Base-by-base conservation (phyloP, 2,888 invertebrate genomes). In the Proisotoma minuta region DNA sequence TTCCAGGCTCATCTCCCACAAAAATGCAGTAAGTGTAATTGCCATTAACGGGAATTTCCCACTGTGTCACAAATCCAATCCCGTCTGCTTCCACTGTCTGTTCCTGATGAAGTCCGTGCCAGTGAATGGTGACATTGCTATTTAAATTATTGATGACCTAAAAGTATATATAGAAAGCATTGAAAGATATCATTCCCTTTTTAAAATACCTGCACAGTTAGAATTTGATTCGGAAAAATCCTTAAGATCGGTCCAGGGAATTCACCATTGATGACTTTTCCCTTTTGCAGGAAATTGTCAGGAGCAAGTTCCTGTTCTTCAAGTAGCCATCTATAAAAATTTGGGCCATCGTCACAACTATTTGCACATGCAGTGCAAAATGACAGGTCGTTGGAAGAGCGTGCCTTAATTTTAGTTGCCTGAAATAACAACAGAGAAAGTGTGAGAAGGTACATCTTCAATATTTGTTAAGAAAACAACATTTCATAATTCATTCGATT, bases 101-200 rank as follows among this genome's bases (percentile, higher is more conserved):
- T 12, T 23, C 20, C 29, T 69, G 69, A 1, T 61, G 59, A 2
- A 69, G 39, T 15, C 69, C 69, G 54, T 69, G 69, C 39, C 61
- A 69, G 53, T 69, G 69, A 24, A 69, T 51, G 2, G 69, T 54
- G 10, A 59, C n/a, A n/a, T n/a, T n/a, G n/a, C n/a, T n/a, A n/a
- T n/a, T n/a, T n/a, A n/a, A n/a, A n/a, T n/a, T n/a, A n/a, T n/a
- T n/a, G n/a, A n/a, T n/a, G n/a, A n/a, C n/a, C n/a, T n/a, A n/a
- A n/a, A n/a, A n/a, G n/a, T n/a, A n/a, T n/a, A n/a, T n/a, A n/a
- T n/a, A n/a, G n/a, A n/a, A n/a, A n/a, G n/a, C n/a, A n/a, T n/a
- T n/a, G n/a, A n/a, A n/a, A n/a, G n/a, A n/a, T n/a, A n/a, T n/a
- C n/a, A n/a, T n/a, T n/a, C n/a, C n/a, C n/a, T n/a, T n/a, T n/a